Evolutionary conservation across 2,888 invertebrate species (phyloP).

Genomic region (Alloplasta piceator): DNA sequence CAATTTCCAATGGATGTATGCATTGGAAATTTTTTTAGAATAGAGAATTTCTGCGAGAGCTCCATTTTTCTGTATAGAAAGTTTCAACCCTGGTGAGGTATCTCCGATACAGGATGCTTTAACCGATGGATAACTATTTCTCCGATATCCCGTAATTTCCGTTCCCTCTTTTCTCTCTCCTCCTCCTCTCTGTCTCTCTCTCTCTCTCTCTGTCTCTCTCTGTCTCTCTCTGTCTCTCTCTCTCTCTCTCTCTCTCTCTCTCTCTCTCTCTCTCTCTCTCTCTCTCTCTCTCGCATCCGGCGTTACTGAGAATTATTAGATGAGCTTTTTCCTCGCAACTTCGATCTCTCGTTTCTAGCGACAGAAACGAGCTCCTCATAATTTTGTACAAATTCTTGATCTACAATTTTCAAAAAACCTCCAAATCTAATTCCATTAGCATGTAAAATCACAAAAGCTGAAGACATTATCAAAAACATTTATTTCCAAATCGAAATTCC

Average conservation of each 20-base stretch:
- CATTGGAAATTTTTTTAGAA: background rate
- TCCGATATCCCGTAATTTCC: constrained; percentile 79
- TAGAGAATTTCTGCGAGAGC: background rate
- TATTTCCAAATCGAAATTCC: too few relatives aligned
- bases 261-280: constrained; percentile 13
- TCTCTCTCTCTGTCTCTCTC: constrained; percentile 15
- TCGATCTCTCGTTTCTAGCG: too few relatives aligned
- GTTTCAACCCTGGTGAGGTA: background rate
- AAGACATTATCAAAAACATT: too few relatives aligned
- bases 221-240: constrained; percentile 25
- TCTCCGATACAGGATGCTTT: constrained; percentile 58
- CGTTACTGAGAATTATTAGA: constrained; percentile 61
- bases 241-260: constrained; percentile 13
- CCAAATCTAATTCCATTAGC: too few relatives aligned
- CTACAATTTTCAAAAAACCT: background rate
- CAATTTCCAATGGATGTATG: too few relatives aligned
- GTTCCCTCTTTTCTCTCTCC: constrained; percentile 44
- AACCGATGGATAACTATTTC: constrained; percentile 77
- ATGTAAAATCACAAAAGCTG: too few relatives aligned
- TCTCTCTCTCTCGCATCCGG: constrained; percentile 27
- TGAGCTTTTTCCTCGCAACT: constrained; percentile 7
- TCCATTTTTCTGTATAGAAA: background rate
- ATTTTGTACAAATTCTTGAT: constrained; percentile 17
- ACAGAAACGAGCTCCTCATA: background rate
- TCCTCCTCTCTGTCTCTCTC: constrained; percentile 26